Percentiles rank a stretch among this genome's conserved stretches.
Conservation (phyloP, 2,888 invertebrate species). For the Caenorhabditis macrosperma region DNA sequence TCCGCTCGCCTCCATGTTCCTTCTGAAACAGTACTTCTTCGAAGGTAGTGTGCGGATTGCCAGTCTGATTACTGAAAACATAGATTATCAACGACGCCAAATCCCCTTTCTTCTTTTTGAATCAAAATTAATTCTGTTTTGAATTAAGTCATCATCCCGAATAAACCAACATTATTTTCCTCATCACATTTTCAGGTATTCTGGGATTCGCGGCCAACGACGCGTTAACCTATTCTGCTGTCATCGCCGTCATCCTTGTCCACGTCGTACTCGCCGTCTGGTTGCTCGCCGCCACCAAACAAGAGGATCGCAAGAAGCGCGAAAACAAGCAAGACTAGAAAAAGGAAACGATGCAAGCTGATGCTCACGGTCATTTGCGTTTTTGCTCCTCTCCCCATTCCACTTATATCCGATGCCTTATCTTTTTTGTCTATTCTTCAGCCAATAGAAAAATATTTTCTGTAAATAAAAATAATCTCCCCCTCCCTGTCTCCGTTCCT, state of each 20-base stretch:
- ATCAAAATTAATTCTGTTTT: no score
- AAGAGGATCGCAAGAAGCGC: constrained; percentile 62
- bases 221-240: constrained; percentile 78
- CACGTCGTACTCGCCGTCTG: constrained; percentile 77
- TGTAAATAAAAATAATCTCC: no score
- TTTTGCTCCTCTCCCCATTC: constrained; percentile 10
- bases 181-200: constrained; percentile 73
- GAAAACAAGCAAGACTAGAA: constrained; percentile 64
- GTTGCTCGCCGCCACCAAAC: constrained; percentile 66
- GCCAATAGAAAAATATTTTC: no score
- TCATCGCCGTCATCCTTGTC: constrained; percentile 78
- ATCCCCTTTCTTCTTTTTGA: no score
- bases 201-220: constrained; percentile 72
- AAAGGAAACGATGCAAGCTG: constrained; percentile 69
- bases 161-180: no score
- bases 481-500: no score
- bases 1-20: constrained; percentile 79
- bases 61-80: no score
- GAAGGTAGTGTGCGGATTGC: no score
- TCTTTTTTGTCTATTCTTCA: not conserved
- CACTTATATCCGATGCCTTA: no score
- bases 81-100: no score
- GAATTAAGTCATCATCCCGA: no score
- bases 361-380: constrained; percentile 68
- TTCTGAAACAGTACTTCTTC: constrained; percentile 76